Evolutionary conservation across 2,888 invertebrate genomes (phyloP), one percentile per base, ranked within the genome.

Genomic region (Meloe dianella): DNA sequence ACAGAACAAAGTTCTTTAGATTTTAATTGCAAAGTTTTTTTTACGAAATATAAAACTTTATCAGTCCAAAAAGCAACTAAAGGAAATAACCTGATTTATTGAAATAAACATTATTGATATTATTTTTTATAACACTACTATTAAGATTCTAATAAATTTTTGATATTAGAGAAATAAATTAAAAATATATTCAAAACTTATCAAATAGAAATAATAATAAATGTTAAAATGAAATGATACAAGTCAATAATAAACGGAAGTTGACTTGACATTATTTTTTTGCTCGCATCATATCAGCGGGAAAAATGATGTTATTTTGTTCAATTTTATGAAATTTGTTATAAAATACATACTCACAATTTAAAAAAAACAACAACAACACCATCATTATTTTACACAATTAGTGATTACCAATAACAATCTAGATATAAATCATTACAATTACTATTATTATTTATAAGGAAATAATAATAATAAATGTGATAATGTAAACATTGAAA

Each of bases 211-310:
- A 17, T 41, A 8, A 35, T n/a, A n/a, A n/a, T n/a, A 12, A 35
- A 35, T 12, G 9, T n/a, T 17, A 38, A 60, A 57, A 51, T 61
- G 47, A 58, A 65, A 65, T 47, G 41, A 47, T 7, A 12, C 47
- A 58, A 57, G 58, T 54, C 51, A 65, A 58, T 58, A 58, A 54
- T 58, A 51, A 65, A 58, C 65, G 29, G 62, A 32, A 58, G 58
- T 59, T 61, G 57, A 17, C 41, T 60, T 56, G 66, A 66, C 60
- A 60, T 60, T 60, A n/a, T n/a, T n/a, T n/a, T n/a, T n/a, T n/a
- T n/a, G n/a, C n/a, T 60, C 38, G 61, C 58, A n/a, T 66, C 57
- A 61, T 63, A 66, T 68, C 61, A 9, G 57, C 61, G 60, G 63
- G 58, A 59, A 63, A n/a, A 62, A 58, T 64, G 67, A 67, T 69